These are phyloP conservation scores for Cryptosula pallasiana DNA, from an alignment of 2,888 invertebrate species.

Conservation along the genomic window DNA sequence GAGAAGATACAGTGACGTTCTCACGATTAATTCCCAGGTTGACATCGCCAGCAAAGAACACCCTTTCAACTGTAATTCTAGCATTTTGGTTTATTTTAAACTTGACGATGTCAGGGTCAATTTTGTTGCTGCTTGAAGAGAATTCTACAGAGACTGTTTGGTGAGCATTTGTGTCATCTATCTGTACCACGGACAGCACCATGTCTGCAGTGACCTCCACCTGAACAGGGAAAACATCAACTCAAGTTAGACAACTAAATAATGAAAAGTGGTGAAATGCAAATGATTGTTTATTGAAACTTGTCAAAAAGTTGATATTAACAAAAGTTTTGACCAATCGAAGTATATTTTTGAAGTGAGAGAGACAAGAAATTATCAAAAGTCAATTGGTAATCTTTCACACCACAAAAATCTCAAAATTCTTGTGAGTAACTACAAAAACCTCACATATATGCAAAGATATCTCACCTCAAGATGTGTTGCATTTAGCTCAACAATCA, in stretches of 20 bases:
- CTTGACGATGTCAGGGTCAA: neutral
- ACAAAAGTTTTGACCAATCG: no score
- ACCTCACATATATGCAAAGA: neutral
- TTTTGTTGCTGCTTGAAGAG: neutral
- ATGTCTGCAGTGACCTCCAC: neutral
- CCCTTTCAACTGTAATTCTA: neutral
- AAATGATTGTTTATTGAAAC: no score
- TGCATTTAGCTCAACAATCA: neutral
- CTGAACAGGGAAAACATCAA: neutral
- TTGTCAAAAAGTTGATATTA: no score
- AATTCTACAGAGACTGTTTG: neutral
- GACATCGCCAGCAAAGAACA: conserved; percentile 2
- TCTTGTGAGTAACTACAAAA: no score
- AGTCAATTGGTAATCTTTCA: no score
- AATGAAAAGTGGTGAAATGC: no score
- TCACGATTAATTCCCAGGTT: neutral
- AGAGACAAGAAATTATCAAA: no score
- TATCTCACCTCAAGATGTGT: neutral
- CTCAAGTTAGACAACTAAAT: no score
- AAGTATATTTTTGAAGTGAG: no score
- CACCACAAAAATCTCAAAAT: no score
- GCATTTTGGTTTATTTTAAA: neutral
- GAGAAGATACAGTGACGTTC: neutral
- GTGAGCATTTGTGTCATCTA: neutral
- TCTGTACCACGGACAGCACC: neutral